These are phyloP conservation scores for Choloepus didactylus DNA, from an alignment of 2,797 vertebrate genomes.

Conservation along the genomic window DNA sequence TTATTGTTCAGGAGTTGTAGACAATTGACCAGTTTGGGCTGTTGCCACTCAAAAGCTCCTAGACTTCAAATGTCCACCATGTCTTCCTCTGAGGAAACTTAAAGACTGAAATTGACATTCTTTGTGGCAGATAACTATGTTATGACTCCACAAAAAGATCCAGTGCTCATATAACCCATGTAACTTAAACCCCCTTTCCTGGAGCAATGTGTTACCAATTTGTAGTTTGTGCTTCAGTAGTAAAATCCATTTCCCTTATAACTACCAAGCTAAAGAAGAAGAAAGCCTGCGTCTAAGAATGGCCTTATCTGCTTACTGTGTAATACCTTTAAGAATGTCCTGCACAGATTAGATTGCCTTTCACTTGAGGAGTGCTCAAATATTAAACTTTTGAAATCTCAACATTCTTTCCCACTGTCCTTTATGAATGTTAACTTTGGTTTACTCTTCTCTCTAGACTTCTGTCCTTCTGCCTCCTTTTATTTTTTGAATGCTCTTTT, in stretches of 20 bases:
- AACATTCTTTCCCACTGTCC: background rate
- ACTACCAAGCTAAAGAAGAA: constrained; percentile 82
- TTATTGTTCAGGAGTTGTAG: constrained; percentile 67
- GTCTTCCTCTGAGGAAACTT: too few relatives aligned
- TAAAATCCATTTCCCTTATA: constrained; percentile 78
- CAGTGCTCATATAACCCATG: too few relatives aligned
- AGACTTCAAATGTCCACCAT: background rate
- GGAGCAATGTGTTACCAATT: constrained; percentile 80
- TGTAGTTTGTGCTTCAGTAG: too few relatives aligned
- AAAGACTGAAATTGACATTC: too few relatives aligned
- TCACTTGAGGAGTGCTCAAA: constrained; percentile 66
- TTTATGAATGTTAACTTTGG: constrained; percentile 72
- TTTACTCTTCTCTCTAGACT: constrained; percentile 79
- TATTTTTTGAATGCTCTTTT: constrained; percentile 63
- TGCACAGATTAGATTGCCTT: constrained; percentile 76
- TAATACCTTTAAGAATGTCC: constrained; percentile 80
- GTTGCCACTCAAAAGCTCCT: constrained; percentile 84
- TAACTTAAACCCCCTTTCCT: constrained; percentile 74
- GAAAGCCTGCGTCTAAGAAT: constrained; percentile 85
- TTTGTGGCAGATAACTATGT: too few relatives aligned
- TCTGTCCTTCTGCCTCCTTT: constrained; percentile 76
- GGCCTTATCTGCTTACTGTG: constrained; percentile 86
- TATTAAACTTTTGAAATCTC: constrained; percentile 71
- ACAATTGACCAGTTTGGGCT: constrained; percentile 83
- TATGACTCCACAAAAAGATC: too few relatives aligned